Evolutionary conservation across 2,888 invertebrate species (phyloP).

Genomic region (Papilio demoleus): DNA sequence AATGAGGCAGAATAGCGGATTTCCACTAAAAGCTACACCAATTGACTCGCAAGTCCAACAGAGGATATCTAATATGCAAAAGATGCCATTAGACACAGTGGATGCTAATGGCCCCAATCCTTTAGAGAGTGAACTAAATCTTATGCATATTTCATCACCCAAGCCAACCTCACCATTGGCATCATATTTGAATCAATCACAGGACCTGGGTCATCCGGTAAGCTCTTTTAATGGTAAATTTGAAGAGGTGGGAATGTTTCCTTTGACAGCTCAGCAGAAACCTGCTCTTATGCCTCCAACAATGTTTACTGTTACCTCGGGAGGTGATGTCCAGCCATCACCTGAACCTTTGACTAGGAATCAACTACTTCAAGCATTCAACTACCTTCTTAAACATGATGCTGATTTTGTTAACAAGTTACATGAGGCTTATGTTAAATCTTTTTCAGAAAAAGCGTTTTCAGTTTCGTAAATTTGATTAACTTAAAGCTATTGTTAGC

Average conservation of each 20-base stretch:
- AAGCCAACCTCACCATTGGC: conserved; percentile 83
- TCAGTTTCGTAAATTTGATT: conserved; percentile 77
- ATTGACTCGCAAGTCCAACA: conserved; percentile 72
- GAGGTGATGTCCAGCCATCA: conserved; percentile 69
- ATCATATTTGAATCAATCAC: conserved; percentile 79
- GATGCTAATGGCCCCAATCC: conserved; percentile 72
- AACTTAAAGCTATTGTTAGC: conserved; percentile 58
- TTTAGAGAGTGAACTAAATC: conserved; percentile 80
- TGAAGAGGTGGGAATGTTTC: conserved; percentile 64
- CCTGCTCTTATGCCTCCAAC: conserved; percentile 93
- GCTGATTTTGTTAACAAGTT: conserved; percentile 94
- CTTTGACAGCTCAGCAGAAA: conserved; percentile 80
- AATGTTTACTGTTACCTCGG: conserved; percentile 89
- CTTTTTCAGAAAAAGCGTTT: conserved; percentile 87
- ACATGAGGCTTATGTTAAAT: conserved; percentile 96
- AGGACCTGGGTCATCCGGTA: conserved; percentile 69
- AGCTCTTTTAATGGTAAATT: conserved; percentile 66
- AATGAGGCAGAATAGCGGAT: conserved; percentile 67
- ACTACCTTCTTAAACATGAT: conserved; percentile 93
- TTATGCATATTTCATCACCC: conserved; percentile 82
- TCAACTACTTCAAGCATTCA: conserved; percentile 94
- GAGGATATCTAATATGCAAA: conserved; percentile 68
- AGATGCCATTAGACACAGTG: conserved; percentile 59
- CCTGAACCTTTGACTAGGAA: conserved; percentile 93
- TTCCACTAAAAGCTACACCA: conserved; percentile 71